Evolutionary conservation across 2,888 invertebrate genomes (phyloP), one percentile per base, ranked within the genome.

Genomic region (Plagodis dolabraria): DNA sequence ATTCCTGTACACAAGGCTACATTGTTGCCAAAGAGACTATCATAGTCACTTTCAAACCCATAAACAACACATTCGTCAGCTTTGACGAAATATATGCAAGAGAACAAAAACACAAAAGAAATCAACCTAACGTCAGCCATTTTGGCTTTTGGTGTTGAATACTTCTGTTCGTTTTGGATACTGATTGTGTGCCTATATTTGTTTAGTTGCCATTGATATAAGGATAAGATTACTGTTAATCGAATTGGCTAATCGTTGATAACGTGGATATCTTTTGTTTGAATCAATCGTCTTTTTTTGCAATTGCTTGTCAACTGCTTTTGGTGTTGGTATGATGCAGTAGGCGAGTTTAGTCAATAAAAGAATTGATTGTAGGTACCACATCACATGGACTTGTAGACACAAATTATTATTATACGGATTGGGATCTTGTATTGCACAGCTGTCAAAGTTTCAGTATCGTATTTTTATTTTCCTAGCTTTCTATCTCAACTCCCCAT

Each of bases 1-100:
- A 61, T 50, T 11, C 53, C 35, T 5, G 38, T 11, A 47, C 69
- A 70, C 38, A 68, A 11, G 45, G 40, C 9, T 48, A 60, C 33
- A 35, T 47, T n/a, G 60, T 61, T 44, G 42, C 8, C 53, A 34
- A 58, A 53, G 12, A 12, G 8, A 35, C 35, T 48, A 8, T 56
- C 45, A 9, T 53, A 45, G 38, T 59, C 58, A 47, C 47, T 62
- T 51, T 69, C 68, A 34, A 71, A 75, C 58, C 69, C 62, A 46
- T 73, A 72, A 6, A 61, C 56, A 9, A 76, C 53, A 47, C 79
- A 79, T n/a, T 68, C 55, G 22, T 66, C 67, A 6, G 66, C 22
- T 53, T 47, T 61, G 49, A 43, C 53, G 43, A n/a, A 34, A 42
- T 11, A 44, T 40, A 47, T 49, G 38, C n/a, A 49, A 35, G 47